Base-by-base conservation (phyloP, 2,113 vertebrate genomes). In the Neogale vison region DNA sequence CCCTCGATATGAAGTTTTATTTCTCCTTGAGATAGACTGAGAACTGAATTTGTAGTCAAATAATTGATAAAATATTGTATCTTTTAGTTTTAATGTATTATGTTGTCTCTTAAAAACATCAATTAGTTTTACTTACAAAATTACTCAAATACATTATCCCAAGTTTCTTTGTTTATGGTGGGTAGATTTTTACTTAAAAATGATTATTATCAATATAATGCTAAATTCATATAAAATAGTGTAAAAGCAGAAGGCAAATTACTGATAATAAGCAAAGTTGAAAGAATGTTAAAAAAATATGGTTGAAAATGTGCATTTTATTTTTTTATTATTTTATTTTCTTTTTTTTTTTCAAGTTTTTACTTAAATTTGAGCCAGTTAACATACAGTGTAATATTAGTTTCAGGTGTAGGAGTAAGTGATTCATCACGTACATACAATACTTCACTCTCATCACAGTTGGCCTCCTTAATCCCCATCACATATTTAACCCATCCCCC, bases 1-100 rank as follows among this genome's bases (percentile, higher is more conserved):
- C 23, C 67, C 61, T 86, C 65, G 67, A 74, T 59, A 36, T 74
- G 8, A 95, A 74, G 7, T 55, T 69, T 9, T 65, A n/a, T 65
- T 96, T 55, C 79, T 88, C 36, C 34, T 67, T 89, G 17, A 85
- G 17, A 89, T 18, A 88, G 17, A 71, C 1, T 79, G 6, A 15
- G 1, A 47, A 34, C 2, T 6, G 12, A 59, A 4, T 24, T 84
- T 72, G 24, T 80, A 57, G 80, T 24, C 94, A 63, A 95, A 74
- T 96, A 95, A 97, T 91, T 98, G 79, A 88, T 76, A 85, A 85
- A 97, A 85, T 26, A 47, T 24, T 93, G 14, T 39, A 31, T 85
- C 65, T 95, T 92, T 92, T 90, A 93, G 3, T 97, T 76, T 74
- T 98, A 97, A 98, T 97, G 55, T 97, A 93, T 96, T n/a, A 14